phyloP scores from a whole-genome alignment of 2,797 vertebrate species.

The Buphagus erythrorhynchus region DNA sequence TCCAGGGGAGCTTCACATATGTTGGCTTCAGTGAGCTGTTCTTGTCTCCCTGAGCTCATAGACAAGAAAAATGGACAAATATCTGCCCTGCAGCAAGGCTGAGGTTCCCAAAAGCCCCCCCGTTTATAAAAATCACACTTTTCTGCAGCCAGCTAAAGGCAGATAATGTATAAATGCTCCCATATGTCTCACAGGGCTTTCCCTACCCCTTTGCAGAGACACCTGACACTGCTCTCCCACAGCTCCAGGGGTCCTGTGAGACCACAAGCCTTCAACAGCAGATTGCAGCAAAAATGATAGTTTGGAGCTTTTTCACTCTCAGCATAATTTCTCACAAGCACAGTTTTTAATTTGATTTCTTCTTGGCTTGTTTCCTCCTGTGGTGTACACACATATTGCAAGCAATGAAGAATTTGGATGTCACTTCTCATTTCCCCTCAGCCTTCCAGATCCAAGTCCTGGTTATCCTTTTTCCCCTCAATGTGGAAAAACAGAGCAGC shows the following conservation, averaged over 20 bases:
- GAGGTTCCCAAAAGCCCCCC: neutral
- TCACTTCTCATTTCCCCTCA: slow-evolving; percentile 54
- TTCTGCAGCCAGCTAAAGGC: neutral
- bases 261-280: neutral
- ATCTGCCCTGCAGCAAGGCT: neutral
- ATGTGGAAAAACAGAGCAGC: slow-evolving; percentile 19
- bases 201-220: neutral
- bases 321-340: slow-evolving; percentile 18
- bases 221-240: neutral
- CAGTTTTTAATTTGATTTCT: slow-evolving; percentile 55
- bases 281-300: neutral
- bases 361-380: slow-evolving; percentile 45
- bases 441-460: neutral
- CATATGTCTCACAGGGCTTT: neutral
- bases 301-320: slow-evolving; percentile 3
- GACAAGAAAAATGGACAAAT: neutral
- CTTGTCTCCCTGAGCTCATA: neutral
- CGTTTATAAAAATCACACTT: neutral
- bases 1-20: neutral
- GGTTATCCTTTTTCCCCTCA: slow-evolving; percentile 27
- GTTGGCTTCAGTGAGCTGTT: neutral
- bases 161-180: neutral
- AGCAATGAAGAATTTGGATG: slow-evolving; percentile 53
- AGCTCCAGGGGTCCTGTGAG: neutral
- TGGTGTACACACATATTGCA: slow-evolving; percentile 17